Evolutionary conservation across 2,888 invertebrate genomes (phyloP).

Genomic region (Archaeoteleia sp.): DNA sequence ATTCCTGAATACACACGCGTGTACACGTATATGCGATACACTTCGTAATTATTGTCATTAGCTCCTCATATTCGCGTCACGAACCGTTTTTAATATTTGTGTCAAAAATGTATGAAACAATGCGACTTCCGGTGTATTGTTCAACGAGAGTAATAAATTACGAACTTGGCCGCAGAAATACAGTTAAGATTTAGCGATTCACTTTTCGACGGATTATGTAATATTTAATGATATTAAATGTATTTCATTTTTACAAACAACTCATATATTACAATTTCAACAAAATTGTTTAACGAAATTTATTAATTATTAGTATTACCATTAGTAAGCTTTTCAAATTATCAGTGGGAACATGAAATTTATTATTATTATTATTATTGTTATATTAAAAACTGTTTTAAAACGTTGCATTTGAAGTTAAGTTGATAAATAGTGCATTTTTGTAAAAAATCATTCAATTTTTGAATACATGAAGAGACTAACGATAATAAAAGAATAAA

Average conservation of each 20-base stretch:
- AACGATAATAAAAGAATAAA: conserved; percentile 15
- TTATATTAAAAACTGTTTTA: too few species aligned
- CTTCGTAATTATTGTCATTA: conserved; percentile 21
- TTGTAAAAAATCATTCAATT: conserved; percentile 5
- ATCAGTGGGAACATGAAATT: too few species aligned
- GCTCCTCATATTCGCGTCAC: conserved; percentile 9
- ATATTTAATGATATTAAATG: too few species aligned
- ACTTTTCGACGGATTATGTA: too few species aligned
- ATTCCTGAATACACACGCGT: background rate
- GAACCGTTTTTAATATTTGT: conserved; percentile 3
- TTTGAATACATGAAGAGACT: background rate
- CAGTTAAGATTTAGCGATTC: background rate
- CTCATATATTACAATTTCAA: too few species aligned
- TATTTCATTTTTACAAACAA: too few species aligned
- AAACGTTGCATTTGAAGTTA: too few species aligned
- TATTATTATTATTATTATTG: too few species aligned
- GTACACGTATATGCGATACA: background rate
- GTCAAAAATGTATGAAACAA: conserved; percentile 9
- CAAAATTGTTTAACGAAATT: too few species aligned
- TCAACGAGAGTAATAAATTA: background rate
- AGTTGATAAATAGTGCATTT: background rate
- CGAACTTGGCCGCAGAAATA: background rate
- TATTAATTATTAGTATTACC: too few species aligned
- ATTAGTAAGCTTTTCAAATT: too few species aligned
- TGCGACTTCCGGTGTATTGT: conserved; percentile 1